Base-by-base conservation (phyloP, 2,888 invertebrate species). In the Aradus depressus region DNA sequence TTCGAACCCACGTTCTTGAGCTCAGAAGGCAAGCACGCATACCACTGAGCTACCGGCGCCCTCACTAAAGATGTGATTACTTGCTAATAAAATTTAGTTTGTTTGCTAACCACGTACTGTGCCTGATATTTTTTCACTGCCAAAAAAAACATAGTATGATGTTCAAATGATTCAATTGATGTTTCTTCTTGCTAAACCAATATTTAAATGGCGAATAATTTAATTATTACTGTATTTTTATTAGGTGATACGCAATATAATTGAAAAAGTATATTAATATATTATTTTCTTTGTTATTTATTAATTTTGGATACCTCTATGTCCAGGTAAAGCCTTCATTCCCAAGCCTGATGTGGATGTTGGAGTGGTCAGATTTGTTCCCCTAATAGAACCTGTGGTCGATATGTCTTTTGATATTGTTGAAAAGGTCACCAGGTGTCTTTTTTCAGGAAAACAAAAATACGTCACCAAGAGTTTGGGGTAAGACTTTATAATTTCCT, bases 311-410 rank as follows among this genome's bases (percentile, higher is more conserved):
- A 23, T 51, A 12, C 31, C 21, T 39, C 10, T 37, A 50, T 34
- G 54, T 50, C 21, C 44, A 76, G 79, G 77, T 2, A 73, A 71
- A 59, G 85, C 88, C 0, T 99, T 98, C 71, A 75, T 95, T 25
- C 98, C 98, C 0, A 81, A 85, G 64, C 97, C 98, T 0, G 80
- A 97, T 56, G 96, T 99, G 4, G 93, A 98, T 72, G 97, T 96
- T 0, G 93, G 90, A 14, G 89, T 97, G 1, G 92, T 98, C 0
- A 83, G 83, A 42, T 74, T 99, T 42, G 76, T 79, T 14, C 97
- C 98, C 1, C 67, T 82, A 6, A 77, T 78, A 59, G 66, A 73
- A 41, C 95, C 97, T 0, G 72, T 79, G 19, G 84, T 88, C 12
- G 64, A 73, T 52, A 72, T 86, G 31, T 84, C 90, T 0, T 98